These are phyloP conservation scores for Temnopleurus reevesii DNA, from an alignment of 53 echinoderm and acorn worm genomes.

Conservation along the genomic window DNA sequence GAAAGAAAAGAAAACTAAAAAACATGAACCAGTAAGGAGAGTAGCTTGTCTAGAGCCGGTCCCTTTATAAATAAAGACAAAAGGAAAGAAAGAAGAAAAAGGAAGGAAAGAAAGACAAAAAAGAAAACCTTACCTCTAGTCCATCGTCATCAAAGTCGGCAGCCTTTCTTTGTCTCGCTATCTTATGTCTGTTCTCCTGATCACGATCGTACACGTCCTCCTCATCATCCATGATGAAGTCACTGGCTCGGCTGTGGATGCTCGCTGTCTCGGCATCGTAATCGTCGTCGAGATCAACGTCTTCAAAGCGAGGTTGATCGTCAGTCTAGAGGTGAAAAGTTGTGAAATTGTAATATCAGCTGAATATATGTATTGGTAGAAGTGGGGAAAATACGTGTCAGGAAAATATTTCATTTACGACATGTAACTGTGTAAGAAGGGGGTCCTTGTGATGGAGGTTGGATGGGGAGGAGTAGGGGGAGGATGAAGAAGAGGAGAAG, in stretches of 20 bases:
- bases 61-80: too few relatives aligned
- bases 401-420: too few relatives aligned
- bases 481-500: neutral
- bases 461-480: neutral
- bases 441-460: neutral
- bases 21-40: too few relatives aligned
- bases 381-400: neutral
- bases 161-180: neutral
- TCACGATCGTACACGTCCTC: slow-evolving; percentile 37
- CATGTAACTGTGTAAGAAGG: neutral
- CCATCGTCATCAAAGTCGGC: slow-evolving; percentile 40
- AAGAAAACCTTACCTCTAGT: slow-evolving; percentile 38
- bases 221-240: slow-evolving; percentile 53
- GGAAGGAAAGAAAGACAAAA: too few relatives aligned
- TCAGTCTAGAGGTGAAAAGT: neutral
- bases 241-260: slow-evolving; percentile 56
- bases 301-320: neutral
- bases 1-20: too few relatives aligned
- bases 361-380: too few relatives aligned
- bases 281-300: slow-evolving; percentile 26
- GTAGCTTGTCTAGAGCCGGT: too few relatives aligned
- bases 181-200: neutral
- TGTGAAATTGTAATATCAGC: too few relatives aligned
- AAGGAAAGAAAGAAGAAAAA: too few relatives aligned
- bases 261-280: slow-evolving; percentile 54